These are phyloP conservation scores for Stenurella melanura DNA, from an alignment of 2,888 invertebrate species.

Conservation along the genomic window DNA sequence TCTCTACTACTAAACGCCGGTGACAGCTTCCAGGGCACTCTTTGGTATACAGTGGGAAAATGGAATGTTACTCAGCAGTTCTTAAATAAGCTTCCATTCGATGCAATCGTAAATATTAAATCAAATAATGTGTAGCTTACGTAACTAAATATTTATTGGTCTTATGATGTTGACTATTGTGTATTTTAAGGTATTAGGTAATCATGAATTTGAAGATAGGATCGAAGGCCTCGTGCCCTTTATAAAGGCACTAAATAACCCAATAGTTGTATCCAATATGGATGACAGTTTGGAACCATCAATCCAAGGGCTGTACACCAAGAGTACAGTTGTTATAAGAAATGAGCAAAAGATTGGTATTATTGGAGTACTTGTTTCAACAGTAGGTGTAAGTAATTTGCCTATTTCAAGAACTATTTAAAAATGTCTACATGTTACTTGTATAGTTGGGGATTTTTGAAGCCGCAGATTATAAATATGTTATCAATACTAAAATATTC, in stretches of 20 bases:
- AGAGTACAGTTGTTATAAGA: slow-evolving; percentile 79
- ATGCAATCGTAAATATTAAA: slow-evolving; percentile 80
- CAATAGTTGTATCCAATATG: slow-evolving; percentile 86
- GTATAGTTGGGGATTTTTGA: too few species aligned
- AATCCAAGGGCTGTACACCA: slow-evolving; percentile 78
- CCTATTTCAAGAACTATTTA: too few species aligned
- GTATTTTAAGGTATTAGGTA: slow-evolving; percentile 83
- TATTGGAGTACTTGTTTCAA: slow-evolving; percentile 84
- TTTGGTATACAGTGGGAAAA: slow-evolving; percentile 87
- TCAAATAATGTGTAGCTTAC: too few species aligned
- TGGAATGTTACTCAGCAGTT: slow-evolving; percentile 85
- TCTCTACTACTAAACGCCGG: slow-evolving; percentile 87
- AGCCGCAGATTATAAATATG: too few species aligned
- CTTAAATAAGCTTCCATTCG: slow-evolving; percentile 84
- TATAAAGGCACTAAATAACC: slow-evolving; percentile 78
- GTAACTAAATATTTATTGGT: not conserved
- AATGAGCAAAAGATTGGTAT: slow-evolving; percentile 83
- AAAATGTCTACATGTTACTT: too few species aligned
- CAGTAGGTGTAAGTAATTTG: slow-evolving; percentile 77
- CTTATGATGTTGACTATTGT: not conserved
- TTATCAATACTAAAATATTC: too few species aligned
- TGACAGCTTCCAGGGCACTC: slow-evolving; percentile 89
- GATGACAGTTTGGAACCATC: slow-evolving; percentile 81
- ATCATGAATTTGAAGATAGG: slow-evolving; percentile 91
- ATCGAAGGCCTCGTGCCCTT: slow-evolving; percentile 84